A percentile compares a stretch with the other conserved stretches of the same genome.
These are phyloP conservation scores for Hemitrygon akajei DNA, from an alignment of 2,797 vertebrate genomes.

Conservation along the genomic window DNA sequence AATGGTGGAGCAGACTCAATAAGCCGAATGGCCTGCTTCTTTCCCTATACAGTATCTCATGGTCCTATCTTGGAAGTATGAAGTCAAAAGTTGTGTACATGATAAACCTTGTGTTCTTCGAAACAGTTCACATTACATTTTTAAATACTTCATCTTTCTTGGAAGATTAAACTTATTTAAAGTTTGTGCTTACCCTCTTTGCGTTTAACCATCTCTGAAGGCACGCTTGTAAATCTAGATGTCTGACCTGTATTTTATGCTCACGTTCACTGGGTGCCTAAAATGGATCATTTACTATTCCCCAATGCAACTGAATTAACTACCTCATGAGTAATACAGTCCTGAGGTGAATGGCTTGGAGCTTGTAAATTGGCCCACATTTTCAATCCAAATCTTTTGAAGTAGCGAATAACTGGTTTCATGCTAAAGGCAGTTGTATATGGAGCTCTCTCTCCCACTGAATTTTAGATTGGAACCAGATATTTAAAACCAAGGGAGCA, in stretches of 20 bases:
- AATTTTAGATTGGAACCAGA: conserved; percentile 4
- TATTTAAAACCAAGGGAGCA: neutral
- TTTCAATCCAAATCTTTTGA: neutral
- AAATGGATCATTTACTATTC: neutral
- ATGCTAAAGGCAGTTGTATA: neutral
- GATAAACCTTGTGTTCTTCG: neutral
- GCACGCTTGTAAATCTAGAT: neutral
- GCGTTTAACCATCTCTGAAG: neutral
- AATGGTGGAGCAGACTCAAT: too few species aligned
- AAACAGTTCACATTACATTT: neutral
- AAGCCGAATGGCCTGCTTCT: too few species aligned
- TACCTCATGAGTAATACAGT: too few species aligned
- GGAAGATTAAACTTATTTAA: neutral
- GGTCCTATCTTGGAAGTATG: neutral
- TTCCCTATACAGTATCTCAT: too few species aligned
- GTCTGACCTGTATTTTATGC: neutral
- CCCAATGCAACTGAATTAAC: neutral
- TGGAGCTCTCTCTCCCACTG: neutral
- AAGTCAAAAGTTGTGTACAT: neutral
- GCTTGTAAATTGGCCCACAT: neutral
- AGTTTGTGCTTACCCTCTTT: too few species aligned
- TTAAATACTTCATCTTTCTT: neutral
- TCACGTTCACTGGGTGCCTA: neutral
- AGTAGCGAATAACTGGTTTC: neutral
- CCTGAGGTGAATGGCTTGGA: too few species aligned